Conservation (phyloP, 2,113 vertebrate species). For the Dromiciops gliroides region DNA sequence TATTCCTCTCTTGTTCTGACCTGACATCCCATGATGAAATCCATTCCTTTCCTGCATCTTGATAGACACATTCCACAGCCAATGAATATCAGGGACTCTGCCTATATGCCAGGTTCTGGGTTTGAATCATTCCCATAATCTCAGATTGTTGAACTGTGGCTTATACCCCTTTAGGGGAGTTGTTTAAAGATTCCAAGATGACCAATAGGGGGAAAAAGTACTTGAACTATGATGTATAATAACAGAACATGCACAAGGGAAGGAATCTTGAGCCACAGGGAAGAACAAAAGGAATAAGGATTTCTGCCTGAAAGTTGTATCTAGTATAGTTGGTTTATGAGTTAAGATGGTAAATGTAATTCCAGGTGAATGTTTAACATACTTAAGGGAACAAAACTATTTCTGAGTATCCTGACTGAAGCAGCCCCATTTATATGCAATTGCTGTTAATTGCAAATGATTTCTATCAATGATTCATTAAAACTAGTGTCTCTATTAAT, state of each 20-base stretch:
- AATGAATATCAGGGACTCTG: neutral
- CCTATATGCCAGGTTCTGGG: neutral
- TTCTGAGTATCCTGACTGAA: neutral
- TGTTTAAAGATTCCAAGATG: neutral
- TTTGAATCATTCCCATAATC: neutral
- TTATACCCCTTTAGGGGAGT: neutral
- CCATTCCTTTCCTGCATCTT: neutral
- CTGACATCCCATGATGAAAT: neutral
- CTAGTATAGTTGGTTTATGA: neutral
- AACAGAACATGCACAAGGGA: neutral
- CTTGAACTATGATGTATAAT: neutral
- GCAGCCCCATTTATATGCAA: neutral
- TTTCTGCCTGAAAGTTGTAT: neutral
- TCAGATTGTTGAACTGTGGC: neutral
- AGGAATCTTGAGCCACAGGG: neutral
- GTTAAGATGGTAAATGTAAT: neutral
- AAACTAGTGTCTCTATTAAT: neutral
- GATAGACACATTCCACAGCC: neutral
- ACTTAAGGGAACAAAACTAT: neutral
- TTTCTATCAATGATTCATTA: conserved; percentile 1
- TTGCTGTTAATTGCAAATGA: neutral
- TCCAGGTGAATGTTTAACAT: neutral
- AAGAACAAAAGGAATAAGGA: neutral
- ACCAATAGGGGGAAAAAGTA: neutral
- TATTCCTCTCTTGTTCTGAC: neutral